Conservation (phyloP, 2,113 vertebrate species). For the Bubo blakistoni region DNA sequence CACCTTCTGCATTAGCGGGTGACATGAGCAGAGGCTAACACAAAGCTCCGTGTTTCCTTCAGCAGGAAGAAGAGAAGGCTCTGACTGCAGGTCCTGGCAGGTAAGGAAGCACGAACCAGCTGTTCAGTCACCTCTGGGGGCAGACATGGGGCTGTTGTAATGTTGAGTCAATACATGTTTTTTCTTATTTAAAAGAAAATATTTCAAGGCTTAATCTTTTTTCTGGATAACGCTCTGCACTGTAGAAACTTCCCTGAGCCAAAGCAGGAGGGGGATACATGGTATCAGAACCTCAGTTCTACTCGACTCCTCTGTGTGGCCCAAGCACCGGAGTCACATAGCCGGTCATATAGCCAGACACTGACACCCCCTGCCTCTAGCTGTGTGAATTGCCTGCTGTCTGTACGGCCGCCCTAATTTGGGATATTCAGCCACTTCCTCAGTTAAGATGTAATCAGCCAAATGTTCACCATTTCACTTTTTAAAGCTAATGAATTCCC, state of each 20-base stretch:
- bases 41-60: not conserved
- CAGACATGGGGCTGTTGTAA: not conserved
- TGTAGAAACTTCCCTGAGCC: not conserved
- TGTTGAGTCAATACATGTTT: not conserved
- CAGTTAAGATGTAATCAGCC: not conserved
- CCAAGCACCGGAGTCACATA: not conserved
- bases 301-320: not conserved
- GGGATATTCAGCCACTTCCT: not conserved
- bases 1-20: constrained; percentile 7
- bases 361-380: not conserved
- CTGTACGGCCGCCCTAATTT: not conserved
- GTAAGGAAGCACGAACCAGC: not conserved
- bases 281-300: not conserved
- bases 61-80: not conserved
- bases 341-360: too few relatives aligned
- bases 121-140: not conserved
- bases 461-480: not conserved
- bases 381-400: not conserved
- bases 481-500: not conserved
- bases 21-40: not conserved
- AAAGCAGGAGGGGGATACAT: not conserved
- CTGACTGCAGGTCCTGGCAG: not conserved
- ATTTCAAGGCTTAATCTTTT: not conserved
- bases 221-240: not conserved
- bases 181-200: not conserved